Percentiles rank a stretch among this genome's conserved stretches.
phyloP scores from a whole-genome alignment of 1,140 invertebrate genomes.

The Araneus ventricosus region DNA sequence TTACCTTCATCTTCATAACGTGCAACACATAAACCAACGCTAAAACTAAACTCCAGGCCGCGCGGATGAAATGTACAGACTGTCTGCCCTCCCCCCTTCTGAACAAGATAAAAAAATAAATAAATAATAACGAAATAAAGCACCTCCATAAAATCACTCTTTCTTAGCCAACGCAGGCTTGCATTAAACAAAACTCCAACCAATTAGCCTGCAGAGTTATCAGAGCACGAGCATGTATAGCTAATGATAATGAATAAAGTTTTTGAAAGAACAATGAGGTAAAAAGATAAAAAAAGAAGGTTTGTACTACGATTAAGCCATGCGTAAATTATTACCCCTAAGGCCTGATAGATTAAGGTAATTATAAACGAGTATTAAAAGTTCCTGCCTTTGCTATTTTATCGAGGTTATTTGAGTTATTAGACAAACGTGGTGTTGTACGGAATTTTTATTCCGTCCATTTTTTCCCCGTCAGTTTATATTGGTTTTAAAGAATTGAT shows the following conservation, averaged over 20 bases:
- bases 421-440: slow-evolving; percentile 36
- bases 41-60: background rate
- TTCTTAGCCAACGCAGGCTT: background rate
- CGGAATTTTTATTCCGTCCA: slow-evolving; percentile 1
- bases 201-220: slow-evolving; percentile 28
- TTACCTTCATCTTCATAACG: background rate
- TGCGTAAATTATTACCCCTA: slow-evolving; percentile 59
- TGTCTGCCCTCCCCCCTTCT: background rate
- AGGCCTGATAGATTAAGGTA: slow-evolving; percentile 65
- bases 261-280: slow-evolving; percentile 57
- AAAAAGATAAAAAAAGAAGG: background rate
- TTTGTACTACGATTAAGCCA: slow-evolving; percentile 38
- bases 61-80: slow-evolving; percentile 19
- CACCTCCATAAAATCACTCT: background rate
- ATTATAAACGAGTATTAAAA: slow-evolving; percentile 66
- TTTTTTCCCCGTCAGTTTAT: slow-evolving; percentile 12
- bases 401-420: slow-evolving; percentile 63
- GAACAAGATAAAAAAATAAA: background rate
- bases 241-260: slow-evolving; percentile 64
- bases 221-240: slow-evolving; percentile 25
- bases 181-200: slow-evolving; percentile 35
- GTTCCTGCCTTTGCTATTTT: slow-evolving; percentile 25
- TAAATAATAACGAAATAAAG: background rate
- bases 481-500: slow-evolving; percentile 61
- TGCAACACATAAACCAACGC: background rate